phyloP scores from a whole-genome alignment of 2,113 vertebrate species.

The Macroglossus sobrinus region DNA sequence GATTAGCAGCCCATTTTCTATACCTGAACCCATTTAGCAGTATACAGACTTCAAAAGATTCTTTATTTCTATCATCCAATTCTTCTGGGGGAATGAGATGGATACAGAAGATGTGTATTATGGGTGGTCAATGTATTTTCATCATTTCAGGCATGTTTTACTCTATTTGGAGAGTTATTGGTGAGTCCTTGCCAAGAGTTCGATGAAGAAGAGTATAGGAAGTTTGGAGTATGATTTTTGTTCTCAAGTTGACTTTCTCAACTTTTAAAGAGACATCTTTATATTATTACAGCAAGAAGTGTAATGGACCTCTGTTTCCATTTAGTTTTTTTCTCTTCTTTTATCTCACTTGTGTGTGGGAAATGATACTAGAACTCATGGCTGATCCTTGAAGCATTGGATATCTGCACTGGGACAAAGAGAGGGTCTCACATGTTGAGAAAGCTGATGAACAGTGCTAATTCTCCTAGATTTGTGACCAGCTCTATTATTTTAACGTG shows the following conservation, averaged over 20 bases:
- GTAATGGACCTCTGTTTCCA: background rate
- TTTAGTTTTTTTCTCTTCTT: background rate
- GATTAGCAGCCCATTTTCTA: background rate
- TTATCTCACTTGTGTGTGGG: background rate
- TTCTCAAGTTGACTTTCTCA: background rate
- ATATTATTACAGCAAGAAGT: background rate
- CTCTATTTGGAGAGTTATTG: background rate
- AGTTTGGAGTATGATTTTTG: background rate
- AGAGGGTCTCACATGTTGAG: background rate
- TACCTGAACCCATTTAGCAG: background rate
- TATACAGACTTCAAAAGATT: background rate
- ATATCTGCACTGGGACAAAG: background rate
- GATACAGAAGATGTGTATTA: background rate
- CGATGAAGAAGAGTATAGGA: background rate
- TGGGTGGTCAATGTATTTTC: background rate
- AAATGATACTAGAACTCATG: background rate
- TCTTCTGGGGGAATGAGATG: background rate
- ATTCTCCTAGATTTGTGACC: background rate
- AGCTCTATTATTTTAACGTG: background rate
- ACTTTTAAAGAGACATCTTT: background rate
- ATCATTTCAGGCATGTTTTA: background rate
- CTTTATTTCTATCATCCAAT: background rate
- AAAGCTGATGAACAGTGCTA: background rate
- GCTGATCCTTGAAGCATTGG: background rate
- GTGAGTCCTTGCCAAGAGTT: background rate